Conservation (phyloP, 2,797 vertebrate genomes). For the Urocyon cinereoargenteus region DNA sequence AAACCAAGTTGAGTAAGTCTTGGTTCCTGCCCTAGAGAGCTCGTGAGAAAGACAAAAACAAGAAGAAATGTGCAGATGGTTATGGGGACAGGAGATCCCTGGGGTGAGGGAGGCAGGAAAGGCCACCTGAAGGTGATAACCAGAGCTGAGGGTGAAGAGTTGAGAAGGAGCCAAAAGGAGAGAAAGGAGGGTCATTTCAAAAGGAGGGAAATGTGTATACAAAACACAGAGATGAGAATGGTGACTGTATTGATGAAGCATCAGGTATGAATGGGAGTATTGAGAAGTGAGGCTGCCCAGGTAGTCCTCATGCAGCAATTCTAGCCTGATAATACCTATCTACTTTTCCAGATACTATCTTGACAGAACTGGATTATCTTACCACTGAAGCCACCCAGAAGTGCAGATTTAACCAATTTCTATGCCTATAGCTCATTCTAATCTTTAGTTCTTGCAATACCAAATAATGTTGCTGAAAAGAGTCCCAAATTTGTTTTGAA, state of each 20-base stretch:
- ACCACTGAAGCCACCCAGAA: not conserved
- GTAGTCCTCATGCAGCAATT: not conserved
- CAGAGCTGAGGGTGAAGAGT: not conserved
- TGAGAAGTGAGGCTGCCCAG: not conserved
- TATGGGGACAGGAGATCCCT: not conserved
- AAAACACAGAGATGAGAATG: not conserved
- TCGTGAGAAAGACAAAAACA: not conserved
- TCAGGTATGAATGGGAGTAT: not conserved
- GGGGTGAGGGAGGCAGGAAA: not conserved
- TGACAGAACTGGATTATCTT: not conserved
- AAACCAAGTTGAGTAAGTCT: not conserved
- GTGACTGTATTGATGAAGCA: not conserved
- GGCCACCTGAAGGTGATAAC: not conserved
- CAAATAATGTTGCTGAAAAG: not conserved
- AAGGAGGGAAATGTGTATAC: not conserved
- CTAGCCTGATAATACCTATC: not conserved
- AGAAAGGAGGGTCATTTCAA: not conserved
- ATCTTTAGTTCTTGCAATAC: not conserved
- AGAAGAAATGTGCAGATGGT: not conserved
- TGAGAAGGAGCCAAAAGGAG: not conserved
- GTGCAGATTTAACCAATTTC: not conserved
- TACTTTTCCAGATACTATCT: not conserved
- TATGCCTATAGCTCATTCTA: not conserved
- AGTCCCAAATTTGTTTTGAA: slow-evolving; percentile 15
- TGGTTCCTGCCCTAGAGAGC: not conserved